A percentile compares a stretch with the other conserved stretches of the same genome.
Conservation (phyloP, 2,113 vertebrate species). For the Dendrocopos noguchii region DNA sequence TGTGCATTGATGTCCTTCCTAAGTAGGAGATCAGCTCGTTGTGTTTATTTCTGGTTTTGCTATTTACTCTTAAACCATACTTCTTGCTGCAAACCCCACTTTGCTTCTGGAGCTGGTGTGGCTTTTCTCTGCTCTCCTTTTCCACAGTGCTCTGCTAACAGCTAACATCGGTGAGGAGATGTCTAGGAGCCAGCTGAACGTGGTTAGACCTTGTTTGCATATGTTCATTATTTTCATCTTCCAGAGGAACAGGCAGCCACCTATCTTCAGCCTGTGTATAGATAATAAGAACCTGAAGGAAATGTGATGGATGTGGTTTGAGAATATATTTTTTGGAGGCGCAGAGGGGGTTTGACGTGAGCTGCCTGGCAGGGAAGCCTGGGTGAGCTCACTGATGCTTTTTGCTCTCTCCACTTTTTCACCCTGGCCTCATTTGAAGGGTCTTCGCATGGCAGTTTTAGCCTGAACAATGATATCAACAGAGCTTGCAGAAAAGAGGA, state of each 20-base stretch:
- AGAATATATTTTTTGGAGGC: not conserved
- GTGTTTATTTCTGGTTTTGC: not conserved
- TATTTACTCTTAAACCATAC: not conserved
- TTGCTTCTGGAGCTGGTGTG: not conserved
- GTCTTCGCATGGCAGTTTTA: slow-evolving; percentile 45
- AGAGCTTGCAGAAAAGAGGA: slow-evolving; percentile 69
- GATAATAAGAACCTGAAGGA: not conserved
- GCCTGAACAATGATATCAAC: slow-evolving; percentile 49
- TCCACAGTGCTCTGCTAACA: fast-evolving
- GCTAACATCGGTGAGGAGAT: fast-evolving
- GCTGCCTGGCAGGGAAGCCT: not conserved
- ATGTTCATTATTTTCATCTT: not conserved
- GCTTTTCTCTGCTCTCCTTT: not conserved
- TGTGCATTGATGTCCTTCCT: not conserved
- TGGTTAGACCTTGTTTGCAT: fast-evolving
- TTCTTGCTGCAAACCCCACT: not conserved
- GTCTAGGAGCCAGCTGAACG: not conserved
- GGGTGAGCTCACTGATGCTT: slow-evolving; percentile 22
- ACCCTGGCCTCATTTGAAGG: not conserved
- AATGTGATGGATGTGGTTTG: not conserved
- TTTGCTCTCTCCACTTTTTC: slow-evolving; percentile 44
- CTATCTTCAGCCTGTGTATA: not conserved
- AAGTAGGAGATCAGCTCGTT: not conserved
- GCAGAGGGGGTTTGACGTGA: not conserved
- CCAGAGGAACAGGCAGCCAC: fast-evolving